Evolutionary conservation across 2,113 vertebrate genomes (phyloP).

Genomic region (Marmota flaviventris): DNA sequence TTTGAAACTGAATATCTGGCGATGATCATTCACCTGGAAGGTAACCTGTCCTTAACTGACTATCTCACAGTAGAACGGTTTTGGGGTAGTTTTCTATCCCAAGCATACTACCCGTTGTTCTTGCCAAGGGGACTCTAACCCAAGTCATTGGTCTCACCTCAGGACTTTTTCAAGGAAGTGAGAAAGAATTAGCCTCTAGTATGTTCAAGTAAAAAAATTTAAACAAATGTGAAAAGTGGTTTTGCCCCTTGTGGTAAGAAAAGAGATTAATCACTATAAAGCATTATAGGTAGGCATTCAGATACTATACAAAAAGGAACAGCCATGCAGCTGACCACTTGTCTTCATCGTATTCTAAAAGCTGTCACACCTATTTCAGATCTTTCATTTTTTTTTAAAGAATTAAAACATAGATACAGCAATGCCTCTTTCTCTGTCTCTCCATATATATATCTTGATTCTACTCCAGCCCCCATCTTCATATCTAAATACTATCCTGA

Average conservation of each 20-base stretch:
- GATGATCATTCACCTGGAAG: not conserved
- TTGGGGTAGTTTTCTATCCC: not conserved
- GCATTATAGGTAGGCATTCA: not conserved
- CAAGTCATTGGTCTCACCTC: not conserved
- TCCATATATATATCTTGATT: not conserved
- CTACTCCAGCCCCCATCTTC: not conserved
- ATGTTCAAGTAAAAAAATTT: not conserved
- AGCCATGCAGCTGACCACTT: not conserved
- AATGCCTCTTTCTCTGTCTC: not conserved
- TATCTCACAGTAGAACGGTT: not conserved
- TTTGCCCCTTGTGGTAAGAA: not conserved
- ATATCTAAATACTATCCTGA: not conserved
- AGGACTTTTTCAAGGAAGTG: not conserved
- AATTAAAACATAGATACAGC: not conserved
- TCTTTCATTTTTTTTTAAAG: not conserved
- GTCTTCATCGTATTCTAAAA: not conserved
- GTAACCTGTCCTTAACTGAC: not conserved
- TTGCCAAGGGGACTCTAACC: not conserved
- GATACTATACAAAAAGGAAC: not conserved
- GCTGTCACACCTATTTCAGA: not conserved
- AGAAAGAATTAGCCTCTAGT: not conserved
- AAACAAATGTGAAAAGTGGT: slow-evolving; percentile 16
- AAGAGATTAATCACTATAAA: not conserved
- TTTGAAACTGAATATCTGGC: not conserved
- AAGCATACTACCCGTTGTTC: not conserved